Percentiles rank a stretch among this genome's conserved stretches.
Evolutionary conservation across 1,140 invertebrate genomes (phyloP).

Genomic region (Diprion similis): DNA sequence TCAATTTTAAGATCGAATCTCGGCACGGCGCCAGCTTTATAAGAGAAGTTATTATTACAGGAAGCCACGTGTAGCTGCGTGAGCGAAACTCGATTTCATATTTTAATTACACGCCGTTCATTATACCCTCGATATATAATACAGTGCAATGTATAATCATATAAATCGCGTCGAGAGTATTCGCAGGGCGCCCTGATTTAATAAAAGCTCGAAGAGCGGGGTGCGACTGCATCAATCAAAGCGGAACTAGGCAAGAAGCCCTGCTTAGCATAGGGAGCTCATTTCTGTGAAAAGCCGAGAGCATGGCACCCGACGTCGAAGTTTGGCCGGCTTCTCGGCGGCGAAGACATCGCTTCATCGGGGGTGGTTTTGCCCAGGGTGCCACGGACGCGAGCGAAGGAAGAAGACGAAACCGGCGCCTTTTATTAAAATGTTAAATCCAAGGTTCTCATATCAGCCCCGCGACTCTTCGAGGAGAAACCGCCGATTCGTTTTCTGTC

Average conservation of each 20-base stretch:
- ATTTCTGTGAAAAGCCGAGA: neutral
- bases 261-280: conserved; percentile 6
- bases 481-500: neutral
- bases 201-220: neutral
- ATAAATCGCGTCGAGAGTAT: too few relatives aligned
- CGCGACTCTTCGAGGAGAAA: neutral
- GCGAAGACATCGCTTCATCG: neutral
- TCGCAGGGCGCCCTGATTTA: neutral
- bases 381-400: neutral
- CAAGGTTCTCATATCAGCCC: neutral
- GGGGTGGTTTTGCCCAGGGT: neutral
- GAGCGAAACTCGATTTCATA: too few relatives aligned
- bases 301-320: neutral
- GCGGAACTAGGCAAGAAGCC: neutral
- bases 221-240: neutral
- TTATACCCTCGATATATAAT: too few relatives aligned
- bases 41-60: too few relatives aligned
- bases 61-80: too few relatives aligned
- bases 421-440: conserved; percentile 6
- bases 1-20: too few relatives aligned
- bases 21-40: too few relatives aligned
- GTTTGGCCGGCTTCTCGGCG: neutral
- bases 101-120: too few relatives aligned
- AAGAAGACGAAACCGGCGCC: neutral
- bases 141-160: too few relatives aligned